Evolutionary conservation across 2,888 invertebrate genomes (phyloP).

Genomic region (Napeogenes sylphis): DNA sequence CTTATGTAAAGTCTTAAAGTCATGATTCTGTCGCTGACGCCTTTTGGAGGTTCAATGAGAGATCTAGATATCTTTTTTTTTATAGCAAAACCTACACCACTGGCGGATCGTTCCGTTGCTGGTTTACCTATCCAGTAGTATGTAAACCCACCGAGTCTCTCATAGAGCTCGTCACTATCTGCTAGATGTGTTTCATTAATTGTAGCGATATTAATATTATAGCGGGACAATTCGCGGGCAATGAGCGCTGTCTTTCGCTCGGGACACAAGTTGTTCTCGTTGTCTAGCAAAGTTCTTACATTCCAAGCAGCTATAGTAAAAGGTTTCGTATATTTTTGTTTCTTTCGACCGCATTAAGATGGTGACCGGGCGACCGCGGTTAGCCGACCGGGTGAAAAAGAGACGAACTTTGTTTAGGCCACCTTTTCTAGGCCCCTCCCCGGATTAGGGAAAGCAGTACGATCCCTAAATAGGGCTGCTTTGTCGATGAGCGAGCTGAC

Average conservation of each 20-base stretch:
- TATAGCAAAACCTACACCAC: constrained; percentile 14
- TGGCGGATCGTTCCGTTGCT: not conserved
- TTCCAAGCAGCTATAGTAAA: constrained; percentile 7
- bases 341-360: no score
- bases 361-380: no score
- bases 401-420: constrained; percentile 17
- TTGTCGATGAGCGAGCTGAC: constrained; percentile 24
- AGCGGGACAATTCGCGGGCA: constrained; percentile 10
- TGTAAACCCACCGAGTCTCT: constrained; percentile 15
- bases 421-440: constrained; percentile 18
- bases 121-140: constrained; percentile 17
- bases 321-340: no score
- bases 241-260: constrained; percentile 14
- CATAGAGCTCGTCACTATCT: constrained; percentile 14
- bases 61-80: constrained; percentile 14
- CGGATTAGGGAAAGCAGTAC: constrained; percentile 17
- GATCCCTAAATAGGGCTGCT: constrained; percentile 25
- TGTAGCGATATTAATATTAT: constrained; percentile 19
- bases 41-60: constrained; percentile 21
- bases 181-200: constrained; percentile 20
- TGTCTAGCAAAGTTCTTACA: constrained; percentile 4
- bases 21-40: constrained; percentile 23
- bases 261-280: constrained; percentile 6
- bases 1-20: constrained; percentile 12
- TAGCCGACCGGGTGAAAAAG: constrained; percentile 1